Base-by-base conservation (phyloP, 2,797 vertebrate species). In the Centroberyx gerrardi region DNA sequence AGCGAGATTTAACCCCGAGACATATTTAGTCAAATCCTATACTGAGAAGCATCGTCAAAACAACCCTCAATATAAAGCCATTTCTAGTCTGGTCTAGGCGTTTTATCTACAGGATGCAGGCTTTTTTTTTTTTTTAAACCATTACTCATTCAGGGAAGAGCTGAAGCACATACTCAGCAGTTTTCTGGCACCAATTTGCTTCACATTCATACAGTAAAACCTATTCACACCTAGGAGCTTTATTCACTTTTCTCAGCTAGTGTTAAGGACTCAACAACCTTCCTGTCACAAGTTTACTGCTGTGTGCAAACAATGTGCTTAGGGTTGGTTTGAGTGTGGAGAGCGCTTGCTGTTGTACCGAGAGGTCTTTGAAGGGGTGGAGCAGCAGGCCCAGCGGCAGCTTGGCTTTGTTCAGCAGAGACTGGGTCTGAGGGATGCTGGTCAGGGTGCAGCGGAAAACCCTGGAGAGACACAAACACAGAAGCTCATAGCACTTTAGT, bases 301-400 rank as follows among this genome's bases (percentile, higher is more conserved):
- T 28, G 10, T 33, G 17, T 48, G 14, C 13, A 8, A 38, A 48
- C 2, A 76, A 56, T 28, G 58, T 59, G 66, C 53, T 54, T 9
- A 55, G 61, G 22, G 38, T 12, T 3, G 8, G 68, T 73, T 4
- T 40, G 27, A 72, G 31, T n/a, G 44, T 46, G 22, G 22, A 31
- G 27, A 46, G 40, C 42, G 9, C 31, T 28, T 28, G 61, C 15
- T 81, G 63, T 78, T 91, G 93, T 97, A 99, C 98, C 95, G 96
- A 96, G 79, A 99, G 94, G 87, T 99, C 98, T 95, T 98, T 99
- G 91, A 99, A 99, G 68, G 98, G 98, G 92, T 99, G 98, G 76
- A 99, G 96, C 83, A 99, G 95, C 78, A 99, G 94, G 72, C 98
- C 98, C 87, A 99, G 81, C 22, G 98, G 98, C 93, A 99, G 96